A percentile compares a stretch with the other conserved stretches of the same genome.
These are phyloP conservation scores for Macrostomum cliftonense DNA, from an alignment of 2,888 invertebrate species.

Conservation along the genomic window DNA sequence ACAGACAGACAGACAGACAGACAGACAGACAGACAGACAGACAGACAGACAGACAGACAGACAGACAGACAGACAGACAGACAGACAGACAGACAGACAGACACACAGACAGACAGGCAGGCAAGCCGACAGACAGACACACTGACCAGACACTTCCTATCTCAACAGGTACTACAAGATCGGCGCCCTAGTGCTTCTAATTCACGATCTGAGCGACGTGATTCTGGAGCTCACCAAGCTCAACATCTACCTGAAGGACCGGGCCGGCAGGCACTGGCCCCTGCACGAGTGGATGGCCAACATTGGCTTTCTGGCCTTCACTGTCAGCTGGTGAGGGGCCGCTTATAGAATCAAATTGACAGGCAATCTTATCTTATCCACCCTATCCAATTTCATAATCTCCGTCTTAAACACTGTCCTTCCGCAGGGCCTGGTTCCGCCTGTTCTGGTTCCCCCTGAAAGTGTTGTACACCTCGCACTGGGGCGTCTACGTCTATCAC, in stretches of 20 bases:
- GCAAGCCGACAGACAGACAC: too few species aligned
- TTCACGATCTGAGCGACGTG: slow-evolving; percentile 22
- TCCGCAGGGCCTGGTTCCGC: slow-evolving; percentile 23
- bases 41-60: too few species aligned
- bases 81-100: too few species aligned
- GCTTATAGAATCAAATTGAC: too few species aligned
- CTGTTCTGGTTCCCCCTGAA: slow-evolving; percentile 33
- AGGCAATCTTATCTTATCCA: too few species aligned
- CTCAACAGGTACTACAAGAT: slow-evolving; percentile 18
- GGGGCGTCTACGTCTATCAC: slow-evolving; percentile 13
- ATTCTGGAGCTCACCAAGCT: slow-evolving; percentile 20
- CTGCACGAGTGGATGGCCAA: slow-evolving; percentile 16
- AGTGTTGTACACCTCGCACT: slow-evolving; percentile 18
- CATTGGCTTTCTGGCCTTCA: slow-evolving; percentile 16
- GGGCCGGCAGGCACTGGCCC: slow-evolving; percentile 15
- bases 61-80: too few species aligned
- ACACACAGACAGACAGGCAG: too few species aligned
- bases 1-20: too few species aligned
- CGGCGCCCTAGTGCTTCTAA: slow-evolving; percentile 19
- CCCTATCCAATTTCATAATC: too few species aligned
- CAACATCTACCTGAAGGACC: slow-evolving; percentile 20
- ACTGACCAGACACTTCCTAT: too few species aligned
- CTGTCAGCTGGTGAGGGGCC: slow-evolving; percentile 15
- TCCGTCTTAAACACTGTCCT: too few species aligned
- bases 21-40: too few species aligned